A percentile compares a stretch with the other conserved stretches of the same genome.
Conservation (phyloP, 1,140 invertebrate species). For the Varroa destructor region DNA sequence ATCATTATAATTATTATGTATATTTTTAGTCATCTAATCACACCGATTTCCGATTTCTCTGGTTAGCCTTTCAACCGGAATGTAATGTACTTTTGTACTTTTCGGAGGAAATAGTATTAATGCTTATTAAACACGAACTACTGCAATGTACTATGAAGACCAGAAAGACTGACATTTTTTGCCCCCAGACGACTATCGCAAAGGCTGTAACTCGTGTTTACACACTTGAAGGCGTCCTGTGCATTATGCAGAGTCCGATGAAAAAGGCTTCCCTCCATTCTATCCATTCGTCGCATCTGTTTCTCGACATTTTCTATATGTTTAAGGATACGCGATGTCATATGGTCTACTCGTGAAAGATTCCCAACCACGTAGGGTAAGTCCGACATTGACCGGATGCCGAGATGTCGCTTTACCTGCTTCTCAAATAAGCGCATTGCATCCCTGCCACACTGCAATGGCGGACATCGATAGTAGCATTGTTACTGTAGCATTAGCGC, state of each 20-base stretch:
- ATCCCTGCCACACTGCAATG: neutral
- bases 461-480: too few relatives aligned
- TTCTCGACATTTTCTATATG: constrained; percentile 19
- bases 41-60: too few relatives aligned
- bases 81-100: too few relatives aligned
- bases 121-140: too few relatives aligned
- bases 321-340: constrained; percentile 10
- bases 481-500: too few relatives aligned
- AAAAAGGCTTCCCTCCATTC: neutral
- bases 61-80: too few relatives aligned
- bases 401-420: constrained; percentile 15
- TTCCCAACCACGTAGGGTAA: constrained; percentile 11
- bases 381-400: neutral
- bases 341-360: constrained; percentile 7
- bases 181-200: too few relatives aligned
- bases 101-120: too few relatives aligned
- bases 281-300: constrained; percentile 26
- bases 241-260: constrained; percentile 24
- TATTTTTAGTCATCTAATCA: too few relatives aligned
- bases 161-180: too few relatives aligned
- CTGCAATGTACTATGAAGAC: too few relatives aligned
- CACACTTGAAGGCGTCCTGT: constrained; percentile 7
- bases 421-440: constrained; percentile 9
- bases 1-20: too few relatives aligned
- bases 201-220: neutral